Evolutionary conservation across 2,888 invertebrate genomes (phyloP), one percentile per base, ranked within the genome.

Genomic region (Noctua pronuba): DNA sequence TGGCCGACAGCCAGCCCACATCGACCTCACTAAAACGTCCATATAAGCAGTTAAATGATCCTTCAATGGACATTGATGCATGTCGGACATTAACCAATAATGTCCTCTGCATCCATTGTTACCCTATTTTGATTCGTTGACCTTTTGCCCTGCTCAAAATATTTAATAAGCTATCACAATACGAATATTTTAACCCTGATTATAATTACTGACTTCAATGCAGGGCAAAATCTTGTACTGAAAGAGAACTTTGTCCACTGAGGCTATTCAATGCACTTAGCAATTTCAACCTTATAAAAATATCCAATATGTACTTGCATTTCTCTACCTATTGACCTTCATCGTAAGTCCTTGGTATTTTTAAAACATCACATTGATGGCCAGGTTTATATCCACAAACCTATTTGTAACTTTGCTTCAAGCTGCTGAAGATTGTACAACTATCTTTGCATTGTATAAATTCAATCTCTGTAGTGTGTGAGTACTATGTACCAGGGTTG

Each of bases 21-120:
- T 11, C 18, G 38, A 18, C 41, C 46, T 28, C 0, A 41, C 62
- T 52, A 18, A 64, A 38, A 31, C 38, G 4, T 70, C 77, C 55
- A 28, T 58, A 68, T 13, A 58, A 64, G 67, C 28, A 49, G 84
- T 21, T 44, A 84, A 84, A 68, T 58, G 72, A 38, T n/a, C 41
- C 35, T 18, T 28, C n/a, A 72, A 65, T 52, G 31, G 31, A 79
- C 72, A 52, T 69, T 69, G 67, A 78, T 66, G 60, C 49, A 77
- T 46, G 35, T 44, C 58, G 7, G 28, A 44, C 41, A 58, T 58
- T 24, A 65, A 28, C 49, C 24, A 41, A 60, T 58, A 18, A 65
- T 28, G 55, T 35, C 28, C 65, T 65, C 38, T 28, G 28, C n/a
- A n/a, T 16, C 55, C 38, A 73, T 73, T 65, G 82, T 81, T 62